Conservation (phyloP, 2,888 invertebrate genomes). For the Oligia latruncula region DNA sequence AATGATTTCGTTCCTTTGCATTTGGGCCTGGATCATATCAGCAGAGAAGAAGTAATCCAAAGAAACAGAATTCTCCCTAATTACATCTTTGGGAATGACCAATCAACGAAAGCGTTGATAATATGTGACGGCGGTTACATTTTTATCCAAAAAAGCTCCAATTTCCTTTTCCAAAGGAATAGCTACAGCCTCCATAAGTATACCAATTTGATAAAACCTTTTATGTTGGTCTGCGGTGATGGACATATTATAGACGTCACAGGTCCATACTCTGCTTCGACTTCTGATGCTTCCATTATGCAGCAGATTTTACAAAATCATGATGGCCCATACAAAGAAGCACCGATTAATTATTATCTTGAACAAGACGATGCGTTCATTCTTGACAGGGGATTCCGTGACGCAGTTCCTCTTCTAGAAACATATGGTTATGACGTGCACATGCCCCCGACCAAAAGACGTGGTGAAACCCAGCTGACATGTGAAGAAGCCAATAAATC, state of each 20-base stretch:
- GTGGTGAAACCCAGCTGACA: conserved; percentile 34
- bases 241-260: conserved; percentile 47
- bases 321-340: conserved; percentile 11
- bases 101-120: conserved; percentile 33
- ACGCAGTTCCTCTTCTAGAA: conserved; percentile 45
- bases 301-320: conserved; percentile 38
- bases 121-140: conserved; percentile 39
- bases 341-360: conserved; percentile 39
- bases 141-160: conserved; percentile 51
- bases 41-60: conserved; percentile 22
- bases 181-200: conserved; percentile 53
- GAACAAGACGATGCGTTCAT: conserved; percentile 11
- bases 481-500: conserved; percentile 39
- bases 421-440: conserved; percentile 34
- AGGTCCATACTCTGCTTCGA: conserved; percentile 50
- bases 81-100: conserved; percentile 5
- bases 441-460: conserved; percentile 15
- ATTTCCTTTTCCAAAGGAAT: conserved; percentile 52
- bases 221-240: conserved; percentile 34
- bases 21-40: conserved; percentile 36
- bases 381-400: conserved; percentile 7
- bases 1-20: conserved; percentile 35
- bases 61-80: conserved; percentile 11
- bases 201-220: conserved; percentile 15
- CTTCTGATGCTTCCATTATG: conserved; percentile 49